These are phyloP conservation scores for Schizaphis graminum DNA, from an alignment of 2,888 invertebrate genomes.

Conservation along the genomic window DNA sequence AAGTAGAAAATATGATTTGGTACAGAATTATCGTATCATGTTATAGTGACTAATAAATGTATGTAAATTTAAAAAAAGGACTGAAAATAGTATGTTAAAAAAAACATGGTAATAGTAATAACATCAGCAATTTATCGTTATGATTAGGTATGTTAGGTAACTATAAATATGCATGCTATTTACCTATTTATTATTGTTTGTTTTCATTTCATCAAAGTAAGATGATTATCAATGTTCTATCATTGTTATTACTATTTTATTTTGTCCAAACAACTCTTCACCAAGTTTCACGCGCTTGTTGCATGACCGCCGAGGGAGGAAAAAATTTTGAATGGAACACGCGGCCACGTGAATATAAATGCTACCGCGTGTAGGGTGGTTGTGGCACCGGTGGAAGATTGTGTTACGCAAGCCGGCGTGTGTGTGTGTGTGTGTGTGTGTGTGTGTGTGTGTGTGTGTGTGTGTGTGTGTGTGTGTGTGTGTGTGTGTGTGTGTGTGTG, in stretches of 20 bases:
- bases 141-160: background rate
- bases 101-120: background rate
- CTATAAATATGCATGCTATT: background rate
- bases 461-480: too few relatives aligned
- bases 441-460: too few relatives aligned
- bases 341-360: background rate
- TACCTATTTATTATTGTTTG: background rate
- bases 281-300: constrained; percentile 40
- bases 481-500: too few relatives aligned
- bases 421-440: background rate
- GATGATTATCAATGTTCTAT: background rate
- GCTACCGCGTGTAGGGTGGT: background rate
- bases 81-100: background rate
- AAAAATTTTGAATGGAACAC: constrained; percentile 32
- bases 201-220: background rate
- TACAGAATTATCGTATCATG: background rate
- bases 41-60: background rate
- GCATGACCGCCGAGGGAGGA: constrained; percentile 17
- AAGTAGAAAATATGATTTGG: background rate
- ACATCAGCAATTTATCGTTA: background rate
- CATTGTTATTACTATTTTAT: background rate
- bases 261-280: background rate
- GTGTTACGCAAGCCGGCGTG: background rate
- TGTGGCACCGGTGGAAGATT: background rate
- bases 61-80: background rate